phyloP scores from a whole-genome alignment of 35 echinoderm and acorn worm species.

The Strongylocentrotus purpuratus region DNA sequence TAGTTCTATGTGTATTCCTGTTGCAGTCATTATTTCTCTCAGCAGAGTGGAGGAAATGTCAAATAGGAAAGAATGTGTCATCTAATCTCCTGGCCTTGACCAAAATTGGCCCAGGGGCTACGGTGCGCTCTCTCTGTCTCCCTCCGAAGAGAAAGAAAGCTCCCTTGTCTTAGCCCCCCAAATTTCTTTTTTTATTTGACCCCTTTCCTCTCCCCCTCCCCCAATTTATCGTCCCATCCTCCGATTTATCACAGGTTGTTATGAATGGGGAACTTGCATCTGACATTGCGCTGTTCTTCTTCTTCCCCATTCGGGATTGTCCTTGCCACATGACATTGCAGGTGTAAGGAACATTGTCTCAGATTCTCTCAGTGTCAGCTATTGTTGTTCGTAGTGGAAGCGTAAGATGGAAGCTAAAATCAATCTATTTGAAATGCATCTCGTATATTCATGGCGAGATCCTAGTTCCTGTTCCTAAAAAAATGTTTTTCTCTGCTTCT shows the following conservation, averaged over 20 bases:
- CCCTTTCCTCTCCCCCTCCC: not conserved
- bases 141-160: not conserved
- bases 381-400: not conserved
- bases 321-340: not conserved
- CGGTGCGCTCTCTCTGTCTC: not conserved
- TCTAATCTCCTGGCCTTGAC: slow-evolving; percentile 51
- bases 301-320: not conserved
- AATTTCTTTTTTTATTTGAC: not conserved
- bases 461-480: not conserved
- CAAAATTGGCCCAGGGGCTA: slow-evolving; percentile 53
- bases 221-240: not conserved
- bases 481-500: not conserved
- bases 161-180: not conserved
- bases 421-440: not conserved
- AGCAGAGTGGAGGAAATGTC: slow-evolving; percentile 50
- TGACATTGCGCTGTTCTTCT: not conserved
- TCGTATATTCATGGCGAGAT: not conserved
- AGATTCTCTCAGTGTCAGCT: not conserved
- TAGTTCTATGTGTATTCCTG: slow-evolving; percentile 53
- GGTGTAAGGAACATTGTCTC: not conserved
- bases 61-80: slow-evolving; percentile 52
- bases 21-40: slow-evolving; percentile 46
- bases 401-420: not conserved
- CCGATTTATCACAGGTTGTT: not conserved
- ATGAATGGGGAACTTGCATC: not conserved